phyloP scores from a whole-genome alignment of 1,140 invertebrate species.

The Apis laboriosa region DNA sequence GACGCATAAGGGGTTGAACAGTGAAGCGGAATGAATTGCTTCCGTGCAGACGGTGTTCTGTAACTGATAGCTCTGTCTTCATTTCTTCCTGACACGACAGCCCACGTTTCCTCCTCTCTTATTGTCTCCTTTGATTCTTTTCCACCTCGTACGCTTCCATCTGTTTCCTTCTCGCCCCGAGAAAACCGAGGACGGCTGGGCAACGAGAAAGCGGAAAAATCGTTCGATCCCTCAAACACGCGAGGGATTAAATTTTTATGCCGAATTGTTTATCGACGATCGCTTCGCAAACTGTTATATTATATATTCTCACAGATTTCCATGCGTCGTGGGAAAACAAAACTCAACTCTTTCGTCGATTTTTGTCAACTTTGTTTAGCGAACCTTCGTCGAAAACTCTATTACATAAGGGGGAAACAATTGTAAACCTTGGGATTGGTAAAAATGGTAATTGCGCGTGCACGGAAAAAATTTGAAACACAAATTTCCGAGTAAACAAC shows the following conservation, averaged over 20 bases:
- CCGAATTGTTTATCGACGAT: slow-evolving; percentile 17
- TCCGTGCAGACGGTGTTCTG: slow-evolving; percentile 73
- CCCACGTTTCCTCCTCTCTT: slow-evolving; percentile 58
- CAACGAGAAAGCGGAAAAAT: slow-evolving; percentile 9
- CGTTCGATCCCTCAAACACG: slow-evolving; percentile 7
- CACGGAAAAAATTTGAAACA: no score
- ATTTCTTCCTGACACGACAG: slow-evolving; percentile 75
- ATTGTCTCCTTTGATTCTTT: slow-evolving; percentile 65
- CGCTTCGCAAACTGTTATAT: background rate
- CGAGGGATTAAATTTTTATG: slow-evolving; percentile 46
- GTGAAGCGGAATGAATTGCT: slow-evolving; percentile 75
- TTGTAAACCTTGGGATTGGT: no score
- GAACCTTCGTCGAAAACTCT: no score
- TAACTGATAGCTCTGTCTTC: slow-evolving; percentile 76
- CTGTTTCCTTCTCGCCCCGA: slow-evolving; percentile 35
- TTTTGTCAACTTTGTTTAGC: no score
- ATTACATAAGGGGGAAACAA: no score
- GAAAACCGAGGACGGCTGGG: slow-evolving; percentile 6
- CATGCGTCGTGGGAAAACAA: no score
- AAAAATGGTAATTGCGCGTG: no score
- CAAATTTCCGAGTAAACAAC: no score
- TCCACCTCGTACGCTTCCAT: slow-evolving; percentile 42
- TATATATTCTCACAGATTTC: background rate
- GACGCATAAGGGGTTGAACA: slow-evolving; percentile 72
- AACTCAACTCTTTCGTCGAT: no score